Conservation (phyloP, 2,888 invertebrate genomes). For the Ornithoptera alexandrae region DNA sequence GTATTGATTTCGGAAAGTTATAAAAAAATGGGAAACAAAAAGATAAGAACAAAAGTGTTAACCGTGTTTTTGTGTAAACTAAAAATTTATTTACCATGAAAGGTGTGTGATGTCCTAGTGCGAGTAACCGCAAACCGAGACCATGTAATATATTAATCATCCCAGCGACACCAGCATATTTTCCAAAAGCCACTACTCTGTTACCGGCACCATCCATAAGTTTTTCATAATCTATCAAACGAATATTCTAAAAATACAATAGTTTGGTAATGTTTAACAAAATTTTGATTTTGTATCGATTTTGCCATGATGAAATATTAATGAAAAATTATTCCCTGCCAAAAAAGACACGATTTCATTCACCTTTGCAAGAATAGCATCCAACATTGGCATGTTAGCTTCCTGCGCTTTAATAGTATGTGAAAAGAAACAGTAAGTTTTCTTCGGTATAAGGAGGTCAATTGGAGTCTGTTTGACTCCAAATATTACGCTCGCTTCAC, state of each 20-base stretch:
- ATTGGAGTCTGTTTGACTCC: conserved; percentile 98
- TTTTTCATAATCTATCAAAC: conserved; percentile 98
- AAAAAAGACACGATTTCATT: background rate
- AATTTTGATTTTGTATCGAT: background rate
- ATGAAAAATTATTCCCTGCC: background rate
- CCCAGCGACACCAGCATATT: conserved; percentile 98
- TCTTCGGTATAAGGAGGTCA: conserved; percentile 94
- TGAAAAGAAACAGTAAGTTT: conserved; percentile 99
- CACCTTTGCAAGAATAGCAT: conserved; percentile 95
- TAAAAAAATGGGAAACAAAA: no score
- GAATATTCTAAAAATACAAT: conserved; percentile 85
- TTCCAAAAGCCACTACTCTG: conserved; percentile 98
- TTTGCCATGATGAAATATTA: background rate
- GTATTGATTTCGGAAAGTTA: no score
- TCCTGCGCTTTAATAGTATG: conserved; percentile 99
- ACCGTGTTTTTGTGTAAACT: background rate
- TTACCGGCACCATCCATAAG: conserved; percentile 93
- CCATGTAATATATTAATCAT: conserved; percentile 99
- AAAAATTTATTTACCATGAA: conserved; percentile 92
- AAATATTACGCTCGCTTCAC: conserved; percentile 96
- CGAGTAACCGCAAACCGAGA: conserved; percentile 93
- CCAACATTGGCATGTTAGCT: conserved; percentile 97
- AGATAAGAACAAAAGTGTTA: no score
- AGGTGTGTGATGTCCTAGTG: conserved; percentile 98
- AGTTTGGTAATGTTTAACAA: no score